Base-by-base conservation (phyloP, 2,888 invertebrate genomes). In the Trachelus troglodyta region DNA sequence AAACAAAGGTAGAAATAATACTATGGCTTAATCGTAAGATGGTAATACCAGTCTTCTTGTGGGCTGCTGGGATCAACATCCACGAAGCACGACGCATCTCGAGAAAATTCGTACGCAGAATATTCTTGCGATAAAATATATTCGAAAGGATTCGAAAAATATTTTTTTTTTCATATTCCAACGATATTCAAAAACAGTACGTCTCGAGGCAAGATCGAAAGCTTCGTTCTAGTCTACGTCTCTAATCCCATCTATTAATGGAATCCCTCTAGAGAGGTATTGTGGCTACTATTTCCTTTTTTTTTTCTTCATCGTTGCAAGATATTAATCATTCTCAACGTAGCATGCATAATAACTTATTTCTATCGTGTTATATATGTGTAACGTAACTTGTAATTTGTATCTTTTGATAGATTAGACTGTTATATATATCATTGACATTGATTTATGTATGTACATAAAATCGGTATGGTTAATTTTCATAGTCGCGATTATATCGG, bases 11-110 rank as follows among this genome's bases (percentile, higher is more conserved):
- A 15, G 15, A 33, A 71, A 56, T 56, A 23, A 23, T 56, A 68
- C 78, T 78, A 77, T 71, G 69, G 34, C 77, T 77, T 69, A 75
- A 40, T 56, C 69, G 69, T 75, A 75, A 76, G 78, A 78, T 78
- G 73, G 75, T 78, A 71, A 78, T 75, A 78, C 78, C 78, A 78
- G 78, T 78, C 78, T 78, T 77, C 69, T 69, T 75, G 69, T 74
- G 71, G 76, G 77, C 73, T 73, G 73, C 78, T 76, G 73, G 40
- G 23, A 56, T 76, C 30, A 78, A 78, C 69, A 78, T 76, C 71
- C 35, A 73, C 73, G 75, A 78, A 78, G 73, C 73, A 75, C 75
- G 75, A 76, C 31, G 56, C 73, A 73, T 69, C 75, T 75, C 71
- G 34, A 56, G 34, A 23, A 73, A 4, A 69, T 71, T 34, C 74